Evolutionary conservation across 2,888 invertebrate species (phyloP), one percentile per base, ranked within the genome.

Genomic region (Chelonus formosanus): DNA sequence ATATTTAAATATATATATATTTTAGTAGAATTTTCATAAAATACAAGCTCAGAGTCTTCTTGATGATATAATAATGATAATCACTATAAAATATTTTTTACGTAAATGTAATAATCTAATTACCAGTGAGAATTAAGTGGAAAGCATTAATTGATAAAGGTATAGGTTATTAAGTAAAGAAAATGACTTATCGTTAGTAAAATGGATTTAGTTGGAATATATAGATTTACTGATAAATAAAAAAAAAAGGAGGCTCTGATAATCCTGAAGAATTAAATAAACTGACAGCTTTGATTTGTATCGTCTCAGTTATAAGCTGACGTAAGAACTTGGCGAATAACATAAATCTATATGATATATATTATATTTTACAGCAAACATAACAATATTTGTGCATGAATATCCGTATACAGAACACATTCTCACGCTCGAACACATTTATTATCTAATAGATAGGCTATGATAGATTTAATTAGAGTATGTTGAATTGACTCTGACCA

Each of bases 1-100:
- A 20, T 20, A 20, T 20, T 20, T 74, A 76, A 75, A 79, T 62
- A 71, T 68, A 68, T 74, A 74, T 80, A 82, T 81, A 80, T 82
- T 82, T 83, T 83, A 82, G 78, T 82, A 83, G 78, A 79, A 79
- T 71, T 78, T 79, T 76, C 79, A 78, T 76, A 78, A 79, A 74
- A 73, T 69, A 68, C 70, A 20, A 20, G 20, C 62, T 67, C 71
- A 67, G 72, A 70, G 67, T 71, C 70, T 73, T 72, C 72, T 72
- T 65, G 76, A 74, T 68, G 36, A 7, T 50, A 47, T 50, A n/a
- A 36, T 7, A 31, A 48, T 47, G 48, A 20, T 5, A 8, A 35
- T 53, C 32, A 31, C 20, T 36, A 40, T 10, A 44, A 43, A 44
- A 57, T 43, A 43, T 57, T 57, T 44, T 52, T 52, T 32, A 52